These are phyloP conservation scores for Ispidina lecontei DNA, from an alignment of 2,797 vertebrate species.

Conservation along the genomic window DNA sequence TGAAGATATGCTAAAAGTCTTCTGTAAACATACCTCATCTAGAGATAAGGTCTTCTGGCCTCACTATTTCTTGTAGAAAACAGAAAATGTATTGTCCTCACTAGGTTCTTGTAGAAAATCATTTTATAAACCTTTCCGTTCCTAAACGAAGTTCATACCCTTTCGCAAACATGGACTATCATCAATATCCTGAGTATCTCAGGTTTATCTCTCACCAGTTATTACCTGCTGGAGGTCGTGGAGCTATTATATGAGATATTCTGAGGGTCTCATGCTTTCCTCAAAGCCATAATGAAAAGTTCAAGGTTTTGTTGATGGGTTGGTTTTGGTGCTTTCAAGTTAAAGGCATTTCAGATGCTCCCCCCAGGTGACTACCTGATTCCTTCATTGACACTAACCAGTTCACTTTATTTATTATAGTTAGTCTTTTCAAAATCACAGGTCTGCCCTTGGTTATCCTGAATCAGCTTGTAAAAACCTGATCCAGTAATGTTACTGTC, in stretches of 20 bases:
- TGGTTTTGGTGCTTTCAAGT: not conserved
- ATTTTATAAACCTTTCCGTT: not conserved
- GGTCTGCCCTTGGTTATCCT: not conserved
- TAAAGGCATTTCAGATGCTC: not conserved
- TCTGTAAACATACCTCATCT: constrained; percentile 26
- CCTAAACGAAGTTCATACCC: not conserved
- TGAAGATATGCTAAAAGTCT: constrained; percentile 27
- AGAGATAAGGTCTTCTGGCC: constrained; percentile 18
- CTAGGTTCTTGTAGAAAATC: not conserved
- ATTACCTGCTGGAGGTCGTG: accelerated
- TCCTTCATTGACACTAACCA: not conserved
- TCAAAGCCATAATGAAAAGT: not conserved
- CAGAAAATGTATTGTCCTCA: not conserved
- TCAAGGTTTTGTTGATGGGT: not conserved
- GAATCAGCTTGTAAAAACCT: not conserved
- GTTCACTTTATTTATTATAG: not conserved
- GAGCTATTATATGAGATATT: not conserved
- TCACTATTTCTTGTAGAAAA: not conserved
- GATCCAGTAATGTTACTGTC: not conserved
- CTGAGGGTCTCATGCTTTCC: not conserved
- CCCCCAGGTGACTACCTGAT: accelerated
- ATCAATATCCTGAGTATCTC: not conserved
- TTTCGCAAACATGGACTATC: not conserved
- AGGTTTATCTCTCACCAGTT: not conserved
- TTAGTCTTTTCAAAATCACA: not conserved